Evolutionary conservation across 2,797 vertebrate genomes (phyloP).

Genomic region (Pangasius djambal): DNA sequence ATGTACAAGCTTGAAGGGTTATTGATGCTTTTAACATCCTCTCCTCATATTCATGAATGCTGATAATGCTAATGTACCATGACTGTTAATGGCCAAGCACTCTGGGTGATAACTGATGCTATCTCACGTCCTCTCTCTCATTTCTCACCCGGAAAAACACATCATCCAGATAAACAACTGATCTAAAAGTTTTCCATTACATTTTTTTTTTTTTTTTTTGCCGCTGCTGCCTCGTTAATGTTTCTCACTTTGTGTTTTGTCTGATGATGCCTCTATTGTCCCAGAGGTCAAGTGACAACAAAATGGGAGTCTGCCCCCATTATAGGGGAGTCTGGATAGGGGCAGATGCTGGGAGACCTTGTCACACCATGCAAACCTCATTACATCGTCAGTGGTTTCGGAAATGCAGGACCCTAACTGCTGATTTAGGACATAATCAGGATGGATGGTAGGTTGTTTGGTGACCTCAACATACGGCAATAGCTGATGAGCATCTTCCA

Average conservation of each 20-base stretch:
- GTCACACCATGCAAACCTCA: conserved; percentile 67
- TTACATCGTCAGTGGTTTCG: conserved; percentile 69
- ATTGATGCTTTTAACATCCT: conserved; percentile 78
- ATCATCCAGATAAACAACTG: conserved; percentile 37
- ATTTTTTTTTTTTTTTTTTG: background rate
- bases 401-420: conserved; percentile 61
- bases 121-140: conserved; percentile 63
- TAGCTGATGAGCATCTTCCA: conserved; percentile 68
- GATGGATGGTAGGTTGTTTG: conserved; percentile 56
- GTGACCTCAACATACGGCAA: conserved; percentile 67
- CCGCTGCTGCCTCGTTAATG: background rate
- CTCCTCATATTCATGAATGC: conserved; percentile 73
- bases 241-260: conserved; percentile 37
- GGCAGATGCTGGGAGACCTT: conserved; percentile 62
- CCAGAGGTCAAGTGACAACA: conserved; percentile 62
- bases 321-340: conserved; percentile 48
- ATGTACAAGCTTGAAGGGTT: conserved; percentile 59
- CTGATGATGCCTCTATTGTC: conserved; percentile 54
- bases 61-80: conserved; percentile 79
- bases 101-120: conserved; percentile 79
- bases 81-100: conserved; percentile 80
- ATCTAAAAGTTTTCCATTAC: conserved; percentile 35
- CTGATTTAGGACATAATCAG: conserved; percentile 37
- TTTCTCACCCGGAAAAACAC: conserved; percentile 46
- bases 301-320: conserved; percentile 59